Evolutionary conservation across 2,888 invertebrate species (phyloP), one percentile per base, ranked within the genome.

Genomic region (Morpho helenor): DNA sequence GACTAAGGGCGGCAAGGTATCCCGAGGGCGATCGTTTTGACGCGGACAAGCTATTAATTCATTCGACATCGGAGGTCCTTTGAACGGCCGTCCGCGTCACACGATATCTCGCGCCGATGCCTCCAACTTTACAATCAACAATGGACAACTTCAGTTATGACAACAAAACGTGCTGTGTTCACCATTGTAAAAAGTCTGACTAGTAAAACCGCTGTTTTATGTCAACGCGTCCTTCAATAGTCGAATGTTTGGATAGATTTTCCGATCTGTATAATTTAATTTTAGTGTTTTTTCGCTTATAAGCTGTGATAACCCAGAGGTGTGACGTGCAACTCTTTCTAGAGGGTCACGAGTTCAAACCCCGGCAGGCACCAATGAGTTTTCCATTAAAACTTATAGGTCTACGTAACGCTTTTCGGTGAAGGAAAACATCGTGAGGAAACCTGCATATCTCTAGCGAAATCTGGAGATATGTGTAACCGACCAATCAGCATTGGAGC

Each of bases 91-190:
- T 66, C 66, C 72, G 73, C 71, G 78, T 77, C 78, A 73, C 66
- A 65, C 77, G 76, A 74, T 87, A 87, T 86, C 86, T 70, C 60
- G 60, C 60, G 55, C 59, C 85, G 81, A 85, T 84, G 79, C 76
- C 83, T 87, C 82, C 81, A 88, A 88, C 84, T 88, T 88, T 82
- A 72, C 79, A 72, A 72, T 68, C 67, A 68, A 87, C 87, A 86
- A 87, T 80, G 56, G 71, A 76, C 71, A 85, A 87, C 86, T 87
- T 85, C 71, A 76, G 74, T 76, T 77, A 80, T 77, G 76, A 71
- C 73, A 76, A 78, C 87, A 87, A 87, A 82, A 79, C 77, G 65
- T 67, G 55, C 61, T 48, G 52, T 80, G 82, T 73, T 68, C 57
- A 59, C 68, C 61, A 69, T 68, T 70, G 68, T 67, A 65, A 63